A percentile compares a stretch with the other conserved stretches of the same genome.
phyloP scores from a whole-genome alignment of 2,797 vertebrate species.

The Tinamus major region DNA sequence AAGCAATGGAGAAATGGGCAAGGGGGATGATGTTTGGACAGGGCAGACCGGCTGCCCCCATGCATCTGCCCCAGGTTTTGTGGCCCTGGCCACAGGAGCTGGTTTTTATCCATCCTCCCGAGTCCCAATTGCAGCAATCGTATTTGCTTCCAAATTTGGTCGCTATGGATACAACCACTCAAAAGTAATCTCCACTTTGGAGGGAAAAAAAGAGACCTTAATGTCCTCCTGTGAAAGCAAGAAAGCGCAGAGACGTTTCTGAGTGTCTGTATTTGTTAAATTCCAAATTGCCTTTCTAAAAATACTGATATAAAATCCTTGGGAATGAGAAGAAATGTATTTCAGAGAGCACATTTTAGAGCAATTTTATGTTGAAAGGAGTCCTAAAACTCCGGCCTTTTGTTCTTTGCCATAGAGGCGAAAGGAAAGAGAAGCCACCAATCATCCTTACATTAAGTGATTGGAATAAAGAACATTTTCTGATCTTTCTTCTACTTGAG shows the following conservation, averaged over 20 bases:
- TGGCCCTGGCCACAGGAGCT: neutral
- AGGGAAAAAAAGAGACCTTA: constrained; percentile 31
- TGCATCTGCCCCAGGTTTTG: neutral
- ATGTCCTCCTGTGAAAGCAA: constrained; percentile 27
- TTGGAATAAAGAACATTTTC: neutral
- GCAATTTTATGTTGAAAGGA: constrained; percentile 1
- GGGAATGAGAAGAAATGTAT: constrained; percentile 34
- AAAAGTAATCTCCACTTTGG: neutral
- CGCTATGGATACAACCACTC: constrained; percentile 42
- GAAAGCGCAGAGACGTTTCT: constrained; percentile 18
- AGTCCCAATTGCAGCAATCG: constrained; percentile 22
- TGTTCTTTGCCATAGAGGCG: neutral
- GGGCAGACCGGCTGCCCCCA: too few relatives aligned
- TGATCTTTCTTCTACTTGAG: neutral
- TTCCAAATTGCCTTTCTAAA: constrained; percentile 62
- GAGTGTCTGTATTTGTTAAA: constrained; percentile 42
- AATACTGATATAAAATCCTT: constrained; percentile 25
- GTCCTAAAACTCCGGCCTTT: constrained; percentile 29
- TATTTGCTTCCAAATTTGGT: constrained; percentile 7
- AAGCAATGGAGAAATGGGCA: neutral
- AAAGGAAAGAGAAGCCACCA: neutral
- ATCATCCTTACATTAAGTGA: neutral
- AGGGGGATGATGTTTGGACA: neutral
- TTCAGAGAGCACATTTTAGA: constrained; percentile 39
- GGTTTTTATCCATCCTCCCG: neutral